These are phyloP conservation scores for Sipha flava DNA, from an alignment of 1,140 invertebrate species.

Conservation along the genomic window DNA sequence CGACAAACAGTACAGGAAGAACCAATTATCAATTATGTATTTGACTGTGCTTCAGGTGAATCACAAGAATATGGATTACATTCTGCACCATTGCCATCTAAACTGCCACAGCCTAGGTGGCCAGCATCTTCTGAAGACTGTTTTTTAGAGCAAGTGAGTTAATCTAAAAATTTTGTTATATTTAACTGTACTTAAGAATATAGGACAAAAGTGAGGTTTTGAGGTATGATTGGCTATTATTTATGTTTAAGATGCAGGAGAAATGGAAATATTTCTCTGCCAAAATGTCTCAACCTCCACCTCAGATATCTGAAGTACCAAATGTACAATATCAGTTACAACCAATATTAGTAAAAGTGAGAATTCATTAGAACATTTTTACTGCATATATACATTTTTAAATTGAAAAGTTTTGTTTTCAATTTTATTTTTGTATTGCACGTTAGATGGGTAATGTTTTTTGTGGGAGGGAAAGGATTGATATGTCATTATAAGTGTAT, in stretches of 20 bases:
- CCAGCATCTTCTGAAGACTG: constrained; percentile 9
- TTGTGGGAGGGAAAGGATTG: too few relatives aligned
- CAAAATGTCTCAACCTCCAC: constrained; percentile 30
- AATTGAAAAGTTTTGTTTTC: not conserved
- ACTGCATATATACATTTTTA: not conserved
- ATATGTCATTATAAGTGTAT: too few relatives aligned
- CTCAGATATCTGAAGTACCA: constrained; percentile 26
- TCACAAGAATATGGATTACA: constrained; percentile 29
- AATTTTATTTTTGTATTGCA: not conserved
- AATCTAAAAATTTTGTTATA: not conserved
- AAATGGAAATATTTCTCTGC: constrained; percentile 33
- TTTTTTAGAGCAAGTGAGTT: constrained; percentile 23
- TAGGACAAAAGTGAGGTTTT: not conserved
- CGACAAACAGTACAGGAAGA: constrained; percentile 23
- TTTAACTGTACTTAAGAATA: not conserved
- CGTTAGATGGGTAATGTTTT: not conserved
- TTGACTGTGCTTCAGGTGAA: constrained; percentile 24
- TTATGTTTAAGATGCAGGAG: constrained; percentile 32
- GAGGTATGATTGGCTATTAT: not conserved
- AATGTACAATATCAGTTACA: constrained; percentile 31
- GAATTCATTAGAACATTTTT: not conserved
- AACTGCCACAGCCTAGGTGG: constrained; percentile 14
- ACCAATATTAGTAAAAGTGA: constrained; percentile 31
- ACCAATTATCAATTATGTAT: constrained; percentile 24
- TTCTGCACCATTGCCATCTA: not conserved